These are phyloP conservation scores for Palaemon carinicauda DNA, from an alignment of 1,140 invertebrate genomes.

Conservation along the genomic window DNA sequence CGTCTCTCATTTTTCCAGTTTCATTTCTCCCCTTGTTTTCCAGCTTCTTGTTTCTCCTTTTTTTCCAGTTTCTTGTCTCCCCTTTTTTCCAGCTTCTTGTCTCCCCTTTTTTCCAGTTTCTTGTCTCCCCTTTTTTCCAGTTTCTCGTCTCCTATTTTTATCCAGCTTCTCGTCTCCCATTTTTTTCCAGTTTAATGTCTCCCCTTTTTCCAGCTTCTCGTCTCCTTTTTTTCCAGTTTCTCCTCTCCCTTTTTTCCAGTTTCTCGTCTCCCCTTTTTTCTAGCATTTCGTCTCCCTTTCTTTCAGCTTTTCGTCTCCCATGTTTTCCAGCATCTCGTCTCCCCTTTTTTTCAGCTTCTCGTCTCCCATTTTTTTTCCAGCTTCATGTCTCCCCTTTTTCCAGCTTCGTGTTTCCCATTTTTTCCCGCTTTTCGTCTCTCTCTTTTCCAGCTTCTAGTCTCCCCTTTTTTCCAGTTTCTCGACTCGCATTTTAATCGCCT, in stretches of 20 bases:
- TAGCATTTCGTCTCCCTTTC: neutral
- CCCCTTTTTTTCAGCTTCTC: too few relatives aligned
- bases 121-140: neutral
- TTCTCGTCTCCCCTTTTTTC: neutral
- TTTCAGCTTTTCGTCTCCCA: neutral
- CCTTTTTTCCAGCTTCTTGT: neutral
- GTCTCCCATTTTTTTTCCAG: neutral
- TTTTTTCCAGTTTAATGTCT: too few relatives aligned
- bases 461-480: neutral
- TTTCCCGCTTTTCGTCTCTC: neutral
- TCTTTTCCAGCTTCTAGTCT: neutral
- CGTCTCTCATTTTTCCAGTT: too few relatives aligned
- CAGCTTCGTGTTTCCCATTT: neutral
- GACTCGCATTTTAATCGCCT: neutral
- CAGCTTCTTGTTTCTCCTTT: neutral
- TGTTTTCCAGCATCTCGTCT: neutral
- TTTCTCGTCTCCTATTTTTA: neutral
- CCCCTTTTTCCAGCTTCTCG: neutral
- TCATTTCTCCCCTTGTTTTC: neutral
- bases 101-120: neutral
- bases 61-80: neutral
- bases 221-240: neutral
- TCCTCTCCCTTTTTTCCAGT: neutral
- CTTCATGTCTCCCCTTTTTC: neutral
- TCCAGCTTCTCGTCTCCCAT: neutral